These are phyloP conservation scores for Centroberyx gerrardi DNA, from an alignment of 2,797 vertebrate species.

Conservation along the genomic window DNA sequence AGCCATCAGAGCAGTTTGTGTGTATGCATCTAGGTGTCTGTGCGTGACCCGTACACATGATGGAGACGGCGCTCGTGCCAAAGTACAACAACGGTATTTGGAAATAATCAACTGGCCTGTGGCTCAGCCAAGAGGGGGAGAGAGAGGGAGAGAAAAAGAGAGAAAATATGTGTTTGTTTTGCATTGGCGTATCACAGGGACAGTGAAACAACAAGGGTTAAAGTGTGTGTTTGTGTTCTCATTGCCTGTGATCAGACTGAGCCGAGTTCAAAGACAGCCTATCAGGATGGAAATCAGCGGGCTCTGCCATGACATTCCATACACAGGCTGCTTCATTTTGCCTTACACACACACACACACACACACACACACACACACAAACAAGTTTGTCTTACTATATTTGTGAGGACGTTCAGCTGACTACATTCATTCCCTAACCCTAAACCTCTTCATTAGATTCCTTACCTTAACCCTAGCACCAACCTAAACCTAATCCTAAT, in stretches of 20 bases:
- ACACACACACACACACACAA: constrained; percentile 33
- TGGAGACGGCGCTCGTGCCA: constrained; percentile 27
- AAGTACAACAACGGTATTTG: constrained; percentile 12
- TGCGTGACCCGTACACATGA: constrained; percentile 51
- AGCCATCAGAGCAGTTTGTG: constrained; percentile 39
- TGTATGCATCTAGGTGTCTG: constrained; percentile 27
- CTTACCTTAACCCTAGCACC: constrained; percentile 11
- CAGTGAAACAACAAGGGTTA: constrained; percentile 5
- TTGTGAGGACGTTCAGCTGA: constrained; percentile 21
- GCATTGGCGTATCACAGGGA: background rate
- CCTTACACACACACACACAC: constrained; percentile 27
- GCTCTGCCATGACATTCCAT: constrained; percentile 65
- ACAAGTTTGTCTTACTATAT: constrained; percentile 19
- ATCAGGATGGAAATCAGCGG: constrained; percentile 65
- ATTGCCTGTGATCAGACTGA: constrained; percentile 34
- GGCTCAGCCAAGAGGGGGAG: constrained; percentile 4
- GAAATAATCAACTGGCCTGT: constrained; percentile 13
- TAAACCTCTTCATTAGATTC: constrained; percentile 1
- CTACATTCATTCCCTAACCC: constrained; percentile 27
- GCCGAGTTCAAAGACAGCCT: constrained; percentile 58
- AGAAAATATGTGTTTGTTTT: constrained; percentile 9
- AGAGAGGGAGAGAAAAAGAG: background rate
- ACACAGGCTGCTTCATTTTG: constrained; percentile 56
- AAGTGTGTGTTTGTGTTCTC: constrained; percentile 24
- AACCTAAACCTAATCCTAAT: constrained; percentile 10